Evolutionary conservation across 2,888 invertebrate genomes (phyloP).

Genomic region (Cephus sareptanus): DNA sequence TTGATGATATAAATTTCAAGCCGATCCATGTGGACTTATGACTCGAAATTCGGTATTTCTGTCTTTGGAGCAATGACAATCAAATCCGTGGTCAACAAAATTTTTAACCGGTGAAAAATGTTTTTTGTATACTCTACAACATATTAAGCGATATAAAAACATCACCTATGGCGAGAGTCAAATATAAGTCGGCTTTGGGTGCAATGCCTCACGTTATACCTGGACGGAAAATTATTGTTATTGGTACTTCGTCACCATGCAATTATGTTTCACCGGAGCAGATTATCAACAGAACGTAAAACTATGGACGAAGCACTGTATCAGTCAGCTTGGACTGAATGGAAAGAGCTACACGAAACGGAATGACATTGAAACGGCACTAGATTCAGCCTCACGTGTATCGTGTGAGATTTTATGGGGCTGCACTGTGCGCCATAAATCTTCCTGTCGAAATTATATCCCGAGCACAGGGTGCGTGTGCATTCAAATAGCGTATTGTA

Average conservation of each 20-base stretch:
- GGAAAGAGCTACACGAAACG: background rate
- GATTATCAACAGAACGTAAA: background rate
- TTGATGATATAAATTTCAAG: too few relatives aligned
- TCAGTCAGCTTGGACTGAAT: background rate
- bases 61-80: too few relatives aligned
- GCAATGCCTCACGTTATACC: background rate
- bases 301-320: background rate
- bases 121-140: too few relatives aligned
- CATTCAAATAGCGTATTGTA: slow-evolving; percentile 10
- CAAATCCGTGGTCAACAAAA: too few relatives aligned
- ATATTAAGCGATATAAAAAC: too few relatives aligned
- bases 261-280: background rate
- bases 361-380: background rate
- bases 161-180: too few relatives aligned
- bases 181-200: too few relatives aligned
- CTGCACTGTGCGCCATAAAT: slow-evolving; percentile 27
- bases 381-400: background rate
- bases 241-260: background rate
- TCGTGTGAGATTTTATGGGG: slow-evolving; percentile 28
- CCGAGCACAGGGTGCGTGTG: slow-evolving; percentile 14
- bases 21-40: too few relatives aligned
- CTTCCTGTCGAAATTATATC: slow-evolving; percentile 27
- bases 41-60: too few relatives aligned
- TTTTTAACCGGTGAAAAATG: too few relatives aligned
- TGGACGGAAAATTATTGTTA: background rate